phyloP scores from a whole-genome alignment of 1,140 invertebrate species.

The Brachionus paranguensis region DNA sequence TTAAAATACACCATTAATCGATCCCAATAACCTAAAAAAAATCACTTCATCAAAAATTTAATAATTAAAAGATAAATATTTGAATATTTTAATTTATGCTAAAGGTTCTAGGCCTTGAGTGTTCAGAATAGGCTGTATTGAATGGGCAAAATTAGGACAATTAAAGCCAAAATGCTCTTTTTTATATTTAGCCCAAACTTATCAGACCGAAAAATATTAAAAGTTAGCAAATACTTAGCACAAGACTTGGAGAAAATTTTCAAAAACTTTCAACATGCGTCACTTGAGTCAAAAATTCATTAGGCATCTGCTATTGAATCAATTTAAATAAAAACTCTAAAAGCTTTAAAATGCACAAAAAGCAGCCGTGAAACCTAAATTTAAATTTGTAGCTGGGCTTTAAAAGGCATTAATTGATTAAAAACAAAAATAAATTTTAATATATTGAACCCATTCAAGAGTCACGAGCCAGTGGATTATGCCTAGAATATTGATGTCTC shows the following conservation, averaged over 20 bases:
- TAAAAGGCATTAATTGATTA: not conserved
- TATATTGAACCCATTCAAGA: not conserved
- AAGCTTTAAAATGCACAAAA: not conserved
- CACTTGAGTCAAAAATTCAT: not conserved
- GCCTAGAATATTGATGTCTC: not conserved
- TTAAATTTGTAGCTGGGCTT: not conserved
- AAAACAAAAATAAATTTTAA: not conserved
- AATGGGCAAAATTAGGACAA: not conserved
- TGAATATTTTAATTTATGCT: no score
- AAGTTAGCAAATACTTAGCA: not conserved
- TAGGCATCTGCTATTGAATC: not conserved
- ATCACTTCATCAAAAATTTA: no score
- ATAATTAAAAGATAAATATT: no score
- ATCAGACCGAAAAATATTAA: not conserved
- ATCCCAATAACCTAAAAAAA: no score
- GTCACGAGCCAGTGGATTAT: not conserved
- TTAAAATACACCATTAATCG: no score
- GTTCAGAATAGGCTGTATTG: not conserved
- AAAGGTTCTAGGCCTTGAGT: not conserved
- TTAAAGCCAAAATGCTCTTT: not conserved
- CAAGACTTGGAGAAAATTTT: not conserved
- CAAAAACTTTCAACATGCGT: not conserved
- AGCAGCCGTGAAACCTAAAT: not conserved
- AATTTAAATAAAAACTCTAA: not conserved
- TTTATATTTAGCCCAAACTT: not conserved